Evolutionary conservation across 2,113 vertebrate genomes (phyloP).

Genomic region (Platichthys stellatus): DNA sequence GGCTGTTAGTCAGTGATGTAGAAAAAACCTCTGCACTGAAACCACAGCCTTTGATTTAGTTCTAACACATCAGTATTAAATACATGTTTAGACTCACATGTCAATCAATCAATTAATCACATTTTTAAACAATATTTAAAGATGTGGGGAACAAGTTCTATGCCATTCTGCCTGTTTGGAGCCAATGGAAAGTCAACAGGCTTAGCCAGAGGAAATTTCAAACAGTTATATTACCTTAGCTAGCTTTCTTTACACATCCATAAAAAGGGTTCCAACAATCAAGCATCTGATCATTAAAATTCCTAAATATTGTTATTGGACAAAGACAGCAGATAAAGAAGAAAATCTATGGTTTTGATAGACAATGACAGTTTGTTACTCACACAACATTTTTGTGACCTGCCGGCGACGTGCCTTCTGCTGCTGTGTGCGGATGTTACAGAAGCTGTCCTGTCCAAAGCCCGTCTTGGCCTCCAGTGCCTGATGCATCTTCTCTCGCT

Average conservation of each 20-base stretch:
- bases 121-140: too few species aligned
- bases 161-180: too few species aligned
- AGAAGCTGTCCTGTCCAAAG: slow-evolving; percentile 54
- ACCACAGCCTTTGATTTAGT: slow-evolving; percentile 3
- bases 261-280: too few species aligned
- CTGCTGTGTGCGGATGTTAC: slow-evolving; percentile 66
- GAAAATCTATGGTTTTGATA: not conserved
- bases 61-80: not conserved
- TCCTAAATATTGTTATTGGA: too few species aligned
- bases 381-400: slow-evolving; percentile 97
- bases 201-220: too few species aligned
- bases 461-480: slow-evolving; percentile 72
- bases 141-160: too few species aligned
- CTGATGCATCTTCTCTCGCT: slow-evolving; percentile 84
- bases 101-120: too few species aligned
- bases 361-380: slow-evolving; percentile 72
- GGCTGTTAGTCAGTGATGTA: not conserved
- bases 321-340: too few species aligned
- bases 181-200: too few species aligned
- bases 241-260: too few species aligned
- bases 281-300: too few species aligned
- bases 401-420: slow-evolving; percentile 85
- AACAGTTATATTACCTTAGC: too few species aligned
- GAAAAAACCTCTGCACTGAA: not conserved
- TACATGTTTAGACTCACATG: not conserved